Evolutionary conservation across 2,113 vertebrate species (phyloP).

Genomic region (Prinia subflava): DNA sequence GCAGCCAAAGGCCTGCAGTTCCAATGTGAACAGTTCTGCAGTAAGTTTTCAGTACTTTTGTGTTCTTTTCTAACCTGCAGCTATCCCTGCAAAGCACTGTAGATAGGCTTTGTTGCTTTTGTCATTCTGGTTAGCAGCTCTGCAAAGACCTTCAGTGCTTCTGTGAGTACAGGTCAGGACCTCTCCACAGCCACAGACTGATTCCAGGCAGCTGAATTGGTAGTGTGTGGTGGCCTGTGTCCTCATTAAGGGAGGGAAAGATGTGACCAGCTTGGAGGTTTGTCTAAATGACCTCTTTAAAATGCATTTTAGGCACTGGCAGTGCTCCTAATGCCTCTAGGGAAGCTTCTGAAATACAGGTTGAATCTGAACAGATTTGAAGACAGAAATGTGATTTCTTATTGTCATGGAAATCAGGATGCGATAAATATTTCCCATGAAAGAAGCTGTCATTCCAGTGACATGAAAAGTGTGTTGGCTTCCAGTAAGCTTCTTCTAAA

Average conservation of each 20-base stretch:
- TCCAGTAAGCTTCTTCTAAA: background rate
- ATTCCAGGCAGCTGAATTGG: background rate
- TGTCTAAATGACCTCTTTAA: background rate
- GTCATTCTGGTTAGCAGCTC: background rate
- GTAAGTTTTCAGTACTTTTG: background rate
- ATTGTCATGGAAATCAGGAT: background rate
- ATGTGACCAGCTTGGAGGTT: background rate
- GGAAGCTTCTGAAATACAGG: background rate
- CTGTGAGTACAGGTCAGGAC: background rate
- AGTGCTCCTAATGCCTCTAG: background rate
- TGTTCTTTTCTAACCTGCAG: background rate
- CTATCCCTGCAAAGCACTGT: background rate
- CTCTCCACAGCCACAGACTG: background rate
- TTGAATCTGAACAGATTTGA: background rate
- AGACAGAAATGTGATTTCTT: background rate
- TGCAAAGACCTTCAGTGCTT: background rate
- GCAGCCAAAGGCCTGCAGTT: background rate
- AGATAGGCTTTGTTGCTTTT: background rate
- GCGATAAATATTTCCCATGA: background rate
- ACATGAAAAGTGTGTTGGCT: background rate
- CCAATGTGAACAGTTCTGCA: fast-evolving
- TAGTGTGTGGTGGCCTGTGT: background rate
- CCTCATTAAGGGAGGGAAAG: background rate
- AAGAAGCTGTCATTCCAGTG: background rate
- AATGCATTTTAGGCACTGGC: background rate